Base-by-base conservation (phyloP, 2,888 invertebrate species). In the Phlogophora meticulosa region DNA sequence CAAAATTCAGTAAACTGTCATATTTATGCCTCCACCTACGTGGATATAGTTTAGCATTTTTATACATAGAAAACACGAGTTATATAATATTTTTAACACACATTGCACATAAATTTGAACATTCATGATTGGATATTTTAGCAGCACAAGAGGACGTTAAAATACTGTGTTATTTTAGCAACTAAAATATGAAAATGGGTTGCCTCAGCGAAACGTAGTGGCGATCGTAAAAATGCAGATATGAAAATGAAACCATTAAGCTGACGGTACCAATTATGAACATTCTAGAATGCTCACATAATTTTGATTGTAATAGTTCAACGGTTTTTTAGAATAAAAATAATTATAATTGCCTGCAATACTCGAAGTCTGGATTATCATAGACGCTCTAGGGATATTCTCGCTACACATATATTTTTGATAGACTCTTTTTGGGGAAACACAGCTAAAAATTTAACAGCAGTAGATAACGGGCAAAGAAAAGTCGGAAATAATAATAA, bases 161-260 rank as follows among this genome's bases (percentile, higher is more conserved):
- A 76, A 69, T 49, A 51, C 61, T 56, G 38, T 59, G 59, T 57
- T 69, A 82, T 72, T 82, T 64, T 76, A 53, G 59, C 46, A 69
- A 66, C 59, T 72, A 60, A 70, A 82, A 72, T 82, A 76, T 80
- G 64, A 64, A 76, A 82, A 80, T 80, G 77, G 64, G 66, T 60
- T 55, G 32, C 59, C 53, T 80, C 72, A 72, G 80, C 64, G 55
- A 48, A 76, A 82, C 40, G 61, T 49, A 48, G 53, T 28, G 38
- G 63, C 56, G 53, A 76, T 82, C 72, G 59, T 82, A 76, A 82
- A 80, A 82, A 80, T 82, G 76, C 57, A 82, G 82, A 76, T 82
- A 69, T 69, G 68, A 51, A 82, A 79, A 76, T 66, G 51, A 66
- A 80, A 49, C 63, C 68, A 82, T 82, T 82, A 80, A 76, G 71